Conservation (phyloP, 2,113 vertebrate genomes). For the Orthonyx spaldingii region DNA sequence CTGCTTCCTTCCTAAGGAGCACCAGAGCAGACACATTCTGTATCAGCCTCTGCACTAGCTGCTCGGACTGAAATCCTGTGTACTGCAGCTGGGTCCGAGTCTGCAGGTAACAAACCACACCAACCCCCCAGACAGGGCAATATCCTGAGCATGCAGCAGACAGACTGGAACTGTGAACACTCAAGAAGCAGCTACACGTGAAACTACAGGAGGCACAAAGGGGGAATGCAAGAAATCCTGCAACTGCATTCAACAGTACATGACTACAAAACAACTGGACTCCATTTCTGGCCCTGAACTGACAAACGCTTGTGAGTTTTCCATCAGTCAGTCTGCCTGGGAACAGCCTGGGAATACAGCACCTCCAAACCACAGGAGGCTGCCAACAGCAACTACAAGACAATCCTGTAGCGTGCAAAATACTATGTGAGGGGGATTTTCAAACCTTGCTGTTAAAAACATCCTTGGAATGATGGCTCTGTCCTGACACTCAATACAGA, state of each 20-base stretch:
- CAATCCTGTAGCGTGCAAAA: neutral
- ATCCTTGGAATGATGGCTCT: neutral
- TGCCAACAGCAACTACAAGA: neutral
- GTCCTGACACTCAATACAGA: neutral
- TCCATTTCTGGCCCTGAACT: neutral
- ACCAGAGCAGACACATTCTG: neutral
- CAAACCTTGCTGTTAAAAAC: neutral
- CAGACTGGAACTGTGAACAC: neutral
- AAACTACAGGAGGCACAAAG: neutral
- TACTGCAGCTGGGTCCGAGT: fast-evolving
- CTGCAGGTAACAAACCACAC: neutral
- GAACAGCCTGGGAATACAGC: neutral
- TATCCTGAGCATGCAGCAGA: neutral
- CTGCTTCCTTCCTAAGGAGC: neutral
- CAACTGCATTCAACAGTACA: neutral
- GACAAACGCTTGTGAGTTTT: neutral
- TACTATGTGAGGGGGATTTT: neutral
- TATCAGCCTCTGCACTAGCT: neutral
- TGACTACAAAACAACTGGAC: neutral
- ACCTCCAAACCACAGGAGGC: neutral
- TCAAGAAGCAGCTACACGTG: neutral
- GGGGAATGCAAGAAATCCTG: neutral
- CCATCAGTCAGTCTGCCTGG: neutral
- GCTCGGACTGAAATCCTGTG: fast-evolving
- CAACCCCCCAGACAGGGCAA: fast-evolving